Evolutionary conservation across 1,140 invertebrate species (phyloP).

Genomic region (Drosophila micromelanica): DNA sequence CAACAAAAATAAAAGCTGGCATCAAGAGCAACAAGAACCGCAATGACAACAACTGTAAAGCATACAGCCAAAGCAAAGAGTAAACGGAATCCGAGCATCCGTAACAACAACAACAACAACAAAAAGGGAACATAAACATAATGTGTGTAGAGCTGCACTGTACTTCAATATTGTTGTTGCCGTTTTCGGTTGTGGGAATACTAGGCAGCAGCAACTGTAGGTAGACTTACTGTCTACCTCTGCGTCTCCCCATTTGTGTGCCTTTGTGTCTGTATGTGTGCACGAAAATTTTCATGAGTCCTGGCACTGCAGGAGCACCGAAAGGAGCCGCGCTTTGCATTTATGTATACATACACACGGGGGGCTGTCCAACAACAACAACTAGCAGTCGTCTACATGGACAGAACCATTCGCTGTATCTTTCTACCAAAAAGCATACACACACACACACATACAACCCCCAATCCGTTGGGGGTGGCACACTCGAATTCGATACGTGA

Average conservation of each 20-base stretch:
- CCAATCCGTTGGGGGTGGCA: conserved; percentile 36
- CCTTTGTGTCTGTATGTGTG: conserved; percentile 46
- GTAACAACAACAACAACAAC: conserved; percentile 35
- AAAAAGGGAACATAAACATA: conserved; percentile 51
- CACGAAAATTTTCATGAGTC: conserved; percentile 71
- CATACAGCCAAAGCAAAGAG: conserved; percentile 58
- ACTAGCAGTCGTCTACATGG: conserved; percentile 37
- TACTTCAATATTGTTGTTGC: conserved; percentile 54
- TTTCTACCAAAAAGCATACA: conserved; percentile 42
- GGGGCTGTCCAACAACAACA: background rate
- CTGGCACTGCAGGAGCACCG: conserved; percentile 49
- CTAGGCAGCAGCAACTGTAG: conserved; percentile 50
- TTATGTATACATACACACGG: conserved; percentile 76
- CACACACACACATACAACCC: conserved; percentile 23
- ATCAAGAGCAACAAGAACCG: conserved; percentile 71
- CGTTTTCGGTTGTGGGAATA: conserved; percentile 67
- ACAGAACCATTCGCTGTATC: conserved; percentile 30
- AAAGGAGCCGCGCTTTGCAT: conserved; percentile 79
- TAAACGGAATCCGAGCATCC: conserved; percentile 70
- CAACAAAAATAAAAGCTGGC: conserved; percentile 41
- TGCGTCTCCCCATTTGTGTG: conserved; percentile 23
- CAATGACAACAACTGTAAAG: conserved; percentile 72
- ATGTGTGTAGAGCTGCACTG: conserved; percentile 71
- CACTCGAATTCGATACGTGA: conserved; percentile 75
- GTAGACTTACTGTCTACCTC: conserved; percentile 77